phyloP scores from a whole-genome alignment of 1,140 invertebrate species.

The Cyclina sinensis region DNA sequence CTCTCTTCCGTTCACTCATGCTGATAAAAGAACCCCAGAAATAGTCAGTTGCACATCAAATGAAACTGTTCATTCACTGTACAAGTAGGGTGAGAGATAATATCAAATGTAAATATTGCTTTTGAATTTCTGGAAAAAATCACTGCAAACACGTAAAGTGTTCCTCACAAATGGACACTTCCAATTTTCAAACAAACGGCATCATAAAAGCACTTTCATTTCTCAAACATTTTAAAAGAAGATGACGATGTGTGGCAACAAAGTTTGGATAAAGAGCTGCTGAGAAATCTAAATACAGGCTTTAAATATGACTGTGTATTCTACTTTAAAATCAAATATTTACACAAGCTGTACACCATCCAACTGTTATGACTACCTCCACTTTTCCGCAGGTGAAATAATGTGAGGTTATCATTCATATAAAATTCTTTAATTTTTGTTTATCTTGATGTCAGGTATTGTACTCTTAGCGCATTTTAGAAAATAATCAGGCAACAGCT shows the following conservation, averaged over 20 bases:
- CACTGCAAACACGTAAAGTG: background rate
- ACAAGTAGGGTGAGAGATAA: constrained; percentile 21
- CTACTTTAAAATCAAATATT: constrained; percentile 47
- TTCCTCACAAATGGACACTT: constrained; percentile 50
- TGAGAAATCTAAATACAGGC: constrained; percentile 32
- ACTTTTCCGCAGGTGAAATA: constrained; percentile 8
- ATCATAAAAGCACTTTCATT: constrained; percentile 13
- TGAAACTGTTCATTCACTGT: constrained; percentile 33
- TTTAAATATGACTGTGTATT: background rate
- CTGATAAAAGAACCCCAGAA: background rate
- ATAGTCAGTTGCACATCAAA: constrained; percentile 26
- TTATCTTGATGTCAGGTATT: background rate
- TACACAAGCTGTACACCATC: constrained; percentile 18
- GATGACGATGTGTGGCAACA: constrained; percentile 12
- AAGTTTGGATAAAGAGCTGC: constrained; percentile 2
- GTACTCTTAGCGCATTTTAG: background rate
- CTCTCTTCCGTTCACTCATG: background rate
- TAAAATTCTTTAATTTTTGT: background rate
- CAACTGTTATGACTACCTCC: constrained; percentile 14
- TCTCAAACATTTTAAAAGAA: background rate
- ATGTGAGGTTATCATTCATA: background rate
- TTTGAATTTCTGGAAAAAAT: constrained; percentile 35
- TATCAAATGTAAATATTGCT: constrained; percentile 43
- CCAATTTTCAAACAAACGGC: constrained; percentile 9
- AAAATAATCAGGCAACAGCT: too few species aligned